Conservation (phyloP, 2,113 vertebrate genomes). For the Narcine bancroftii region DNA sequence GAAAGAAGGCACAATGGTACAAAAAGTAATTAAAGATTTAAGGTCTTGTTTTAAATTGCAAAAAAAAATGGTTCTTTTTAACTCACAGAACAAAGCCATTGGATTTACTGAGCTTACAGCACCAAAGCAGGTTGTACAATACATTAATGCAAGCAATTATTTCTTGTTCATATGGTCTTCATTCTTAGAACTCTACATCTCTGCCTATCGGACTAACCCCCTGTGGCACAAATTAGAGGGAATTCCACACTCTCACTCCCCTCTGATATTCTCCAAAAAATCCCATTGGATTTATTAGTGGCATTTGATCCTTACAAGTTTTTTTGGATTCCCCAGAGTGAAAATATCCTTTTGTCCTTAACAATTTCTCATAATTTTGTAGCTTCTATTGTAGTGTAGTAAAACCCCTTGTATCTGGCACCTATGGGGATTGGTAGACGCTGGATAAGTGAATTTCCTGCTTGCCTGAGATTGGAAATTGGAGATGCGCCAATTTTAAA, state of each 20-base stretch:
- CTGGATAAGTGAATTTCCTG: too few species aligned
- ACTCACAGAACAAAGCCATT: too few species aligned
- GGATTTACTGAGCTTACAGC: neutral
- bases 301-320: neutral
- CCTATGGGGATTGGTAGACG: too few species aligned
- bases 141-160: neutral
- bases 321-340: neutral
- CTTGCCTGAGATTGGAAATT: too few species aligned
- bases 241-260: neutral
- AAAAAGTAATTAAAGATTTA: neutral
- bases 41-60: neutral
- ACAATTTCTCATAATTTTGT: neutral
- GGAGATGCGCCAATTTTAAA: too few species aligned
- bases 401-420: too few species aligned
- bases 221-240: neutral
- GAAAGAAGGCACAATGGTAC: neutral
- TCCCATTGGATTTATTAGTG: neutral
- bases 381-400: too few species aligned
- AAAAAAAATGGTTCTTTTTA: neutral
- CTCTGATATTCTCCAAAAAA: neutral
- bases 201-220: neutral
- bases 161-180: too few species aligned
- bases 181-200: too few species aligned
- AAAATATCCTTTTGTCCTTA: neutral
- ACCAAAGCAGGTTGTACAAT: neutral